Evolutionary conservation across 2,797 vertebrate genomes (phyloP), one percentile per base, ranked within the genome.

Genomic region (Molossus alvarezi): DNA sequence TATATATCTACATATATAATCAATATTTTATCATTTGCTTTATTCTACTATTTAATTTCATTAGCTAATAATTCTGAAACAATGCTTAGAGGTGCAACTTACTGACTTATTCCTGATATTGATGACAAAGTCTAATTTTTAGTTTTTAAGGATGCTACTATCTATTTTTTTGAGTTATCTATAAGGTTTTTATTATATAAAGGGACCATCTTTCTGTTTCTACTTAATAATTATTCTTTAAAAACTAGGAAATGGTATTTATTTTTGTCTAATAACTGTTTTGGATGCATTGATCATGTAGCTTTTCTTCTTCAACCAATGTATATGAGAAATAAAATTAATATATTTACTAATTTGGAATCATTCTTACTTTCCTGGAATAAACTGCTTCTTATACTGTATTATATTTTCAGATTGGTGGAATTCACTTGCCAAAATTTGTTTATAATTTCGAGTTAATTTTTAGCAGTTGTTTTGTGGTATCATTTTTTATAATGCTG

Each of bases 1-100:
- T n/a, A 14, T n/a, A 53, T 45, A 25, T n/a, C 37, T 29, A 45
- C 25, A 72, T 27, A 41, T 20, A 20, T 57, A 57, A 37, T 45
- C 57, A 62, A 23, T 88, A 64, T 53, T 76, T 37, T 65, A 88
- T 20, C 45, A 76, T 64, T 62, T 53, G 37, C 60, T 88, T 65
- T n/a, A 27, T 67, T 88, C 21, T 58, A 41, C 71, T 71, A 71
- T 57, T 57, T 86, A 71, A 45, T 41, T 86, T 11, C 6, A 21
- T 58, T 86, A 11, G 67, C 25, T 88, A 87, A 45, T 48, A 88
- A 73, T 87, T 87, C 37, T 87, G 55, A 73, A 87, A 73, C 18
- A 23, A 37, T 33, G 45, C 45, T 75, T 62, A 76, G 45, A 88
- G 27, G 58, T 75, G 9, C 73, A 62, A 25, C 29, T 12, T 62